Evolutionary conservation across 2,888 invertebrate species (phyloP), one percentile per base, ranked within the genome.

Genomic region (Brachyptera putata): DNA sequence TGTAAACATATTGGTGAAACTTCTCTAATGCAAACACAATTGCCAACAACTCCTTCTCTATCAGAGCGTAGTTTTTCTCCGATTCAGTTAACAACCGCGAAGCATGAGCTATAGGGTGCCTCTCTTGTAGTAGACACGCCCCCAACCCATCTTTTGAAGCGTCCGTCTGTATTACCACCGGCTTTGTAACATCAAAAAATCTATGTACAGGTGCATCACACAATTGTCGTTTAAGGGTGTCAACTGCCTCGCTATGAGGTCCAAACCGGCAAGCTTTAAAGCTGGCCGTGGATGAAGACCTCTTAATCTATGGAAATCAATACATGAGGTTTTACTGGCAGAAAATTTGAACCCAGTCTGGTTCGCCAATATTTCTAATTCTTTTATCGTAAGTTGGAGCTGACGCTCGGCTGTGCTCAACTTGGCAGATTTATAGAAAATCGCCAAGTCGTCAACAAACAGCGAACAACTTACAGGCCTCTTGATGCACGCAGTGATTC

Each of bases 1-100:
- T 14, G 25, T 57, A 57, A n/a, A 24, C 24, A 48, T 25, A 57
- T n/a, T 57, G 43, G 16, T 57, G 43, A 41, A 57, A 57, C 14
- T 41, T 43, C 16, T 57, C 34, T 14, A 48, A n/a, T 1, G 24
- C 43, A 16, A 46, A 57, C 13, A 57, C 57, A 21, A 41, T 57
- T 5, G 30, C 48, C 16, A 26, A 30, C 26, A 57, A 5, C 26
- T 57, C 41, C 11, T 57, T 57, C 30, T 57, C 57, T 13, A 57
- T 34, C 7, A 43, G 43, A 3, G 24, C 57, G 39, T 41, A 57
- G n/a, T 25, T n/a, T 9, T 25, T 7, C 21, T 57, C 57, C 25
- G 41, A 14, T 13, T 24, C 22, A 1, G 57, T 34, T 3, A 57
- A 22, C 3, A 22, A 22, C 7, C 43, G 22, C 11, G 57, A 57